Base-by-base conservation (phyloP, 2,888 invertebrate genomes). In the Drosophila anomelani region DNA sequence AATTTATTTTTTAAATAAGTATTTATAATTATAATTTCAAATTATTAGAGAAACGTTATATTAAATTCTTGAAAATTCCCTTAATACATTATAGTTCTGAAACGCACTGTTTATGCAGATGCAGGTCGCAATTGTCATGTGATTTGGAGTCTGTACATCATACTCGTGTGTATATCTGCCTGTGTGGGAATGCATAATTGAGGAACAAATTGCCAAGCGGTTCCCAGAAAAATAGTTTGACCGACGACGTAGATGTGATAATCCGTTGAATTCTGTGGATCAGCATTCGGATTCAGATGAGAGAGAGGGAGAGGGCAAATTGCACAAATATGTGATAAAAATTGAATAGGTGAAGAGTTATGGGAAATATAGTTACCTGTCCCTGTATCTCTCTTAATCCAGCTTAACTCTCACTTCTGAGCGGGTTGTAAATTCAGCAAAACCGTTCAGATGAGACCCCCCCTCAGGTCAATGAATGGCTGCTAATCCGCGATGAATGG, bases 111-210 rank as follows among this genome's bases (percentile, higher is more conserved):
- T 26, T 67, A 47, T 68, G 68, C 43, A 68, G 47, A 68, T 68
- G 23, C 29, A 49, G 34, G n/a, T 43, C 69, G 44, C 41, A 68
- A 68, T 36, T 68, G 67, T 68, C 69, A 56, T 56, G 54, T 29
- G 47, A 72, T 71, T 54, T 55, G 55, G 68, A 53, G 53, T 58
- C 51, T 51, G 20, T 26, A 64, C 38, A 47, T 49, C 39, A 56
- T 67, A 32, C 66, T 44, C 66, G 44, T 66, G 38, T 34, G 38
- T 66, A 44, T 34, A 54, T 58, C 36, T 34, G 15, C 8, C 23
- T 72, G 43, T 56, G 44, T 62, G 62, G 29, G 23, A 63, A 73
- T 43, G 34, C 43, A 47, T 64, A 73, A 72, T 53, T 64, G 64
- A 54, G 57, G 46, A 57, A 58, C 64, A 63, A 73, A 63, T 72